phyloP scores from a whole-genome alignment of 2,797 vertebrate genomes.

The Lutjanus argentimaculatus region DNA sequence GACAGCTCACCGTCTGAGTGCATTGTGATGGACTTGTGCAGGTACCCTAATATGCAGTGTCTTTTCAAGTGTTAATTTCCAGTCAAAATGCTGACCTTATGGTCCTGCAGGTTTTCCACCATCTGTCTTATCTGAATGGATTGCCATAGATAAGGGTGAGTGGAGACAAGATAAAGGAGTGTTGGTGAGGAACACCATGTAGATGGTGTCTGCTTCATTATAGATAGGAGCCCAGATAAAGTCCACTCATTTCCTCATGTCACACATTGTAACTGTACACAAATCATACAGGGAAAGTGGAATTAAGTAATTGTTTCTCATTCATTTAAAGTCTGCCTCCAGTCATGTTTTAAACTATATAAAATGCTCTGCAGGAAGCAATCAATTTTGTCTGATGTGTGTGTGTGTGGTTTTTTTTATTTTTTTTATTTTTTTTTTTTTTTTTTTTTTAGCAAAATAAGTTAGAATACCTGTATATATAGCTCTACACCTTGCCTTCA shows the following conservation, averaged over 20 bases:
- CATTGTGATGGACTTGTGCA: constrained; percentile 11
- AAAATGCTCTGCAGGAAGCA: too few species aligned
- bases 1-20: constrained; percentile 53
- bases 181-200: constrained; percentile 66
- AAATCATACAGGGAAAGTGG: too few species aligned
- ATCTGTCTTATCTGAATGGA: constrained; percentile 46
- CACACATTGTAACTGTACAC: constrained; percentile 15
- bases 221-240: constrained; percentile 54
- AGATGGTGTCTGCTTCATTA: constrained; percentile 36
- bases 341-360: too few species aligned
- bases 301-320: too few species aligned
- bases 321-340: too few species aligned
- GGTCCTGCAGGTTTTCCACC: constrained; percentile 24
- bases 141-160: constrained; percentile 49
- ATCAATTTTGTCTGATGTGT: too few species aligned
- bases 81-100: constrained; percentile 6
- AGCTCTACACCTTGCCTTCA: too few species aligned
- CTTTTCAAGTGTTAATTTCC: background rate
- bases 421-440: too few species aligned
- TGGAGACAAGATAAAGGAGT: constrained; percentile 63
- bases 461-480: too few species aligned
- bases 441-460: too few species aligned
- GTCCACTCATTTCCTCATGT: constrained; percentile 43
- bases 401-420: too few species aligned
- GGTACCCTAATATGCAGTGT: background rate